Percentiles rank a stretch among this genome's conserved stretches.
These are phyloP conservation scores for Tonatia bakeri DNA, from an alignment of 2,113 vertebrate genomes.

Conservation along the genomic window DNA sequence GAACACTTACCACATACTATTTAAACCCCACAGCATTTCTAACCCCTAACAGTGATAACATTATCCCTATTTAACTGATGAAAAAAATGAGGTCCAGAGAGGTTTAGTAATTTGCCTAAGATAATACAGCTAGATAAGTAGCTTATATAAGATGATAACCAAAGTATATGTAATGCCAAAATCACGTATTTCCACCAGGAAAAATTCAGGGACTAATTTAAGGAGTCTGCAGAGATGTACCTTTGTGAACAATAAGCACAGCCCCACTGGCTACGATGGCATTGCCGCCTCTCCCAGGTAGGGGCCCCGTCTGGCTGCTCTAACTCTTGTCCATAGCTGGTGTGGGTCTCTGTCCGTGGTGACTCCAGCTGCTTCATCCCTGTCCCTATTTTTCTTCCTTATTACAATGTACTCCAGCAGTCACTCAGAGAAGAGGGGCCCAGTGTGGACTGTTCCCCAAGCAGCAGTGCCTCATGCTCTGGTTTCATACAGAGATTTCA, in stretches of 20 bases:
- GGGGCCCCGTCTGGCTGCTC: background rate
- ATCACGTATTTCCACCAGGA: background rate
- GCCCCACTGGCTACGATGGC: background rate
- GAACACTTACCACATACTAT: background rate
- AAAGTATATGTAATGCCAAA: background rate
- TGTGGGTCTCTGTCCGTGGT: background rate
- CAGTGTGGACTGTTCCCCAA: background rate
- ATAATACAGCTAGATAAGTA: background rate
- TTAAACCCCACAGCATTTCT: background rate
- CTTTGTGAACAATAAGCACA: background rate
- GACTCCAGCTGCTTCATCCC: background rate
- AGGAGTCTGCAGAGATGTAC: background rate
- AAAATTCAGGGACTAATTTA: background rate
- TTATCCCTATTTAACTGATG: background rate
- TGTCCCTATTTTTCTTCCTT: background rate
- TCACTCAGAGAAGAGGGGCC: background rate
- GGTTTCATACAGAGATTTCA: background rate
- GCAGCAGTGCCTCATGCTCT: background rate
- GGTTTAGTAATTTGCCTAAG: background rate
- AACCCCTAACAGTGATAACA: background rate
- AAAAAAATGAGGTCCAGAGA: background rate
- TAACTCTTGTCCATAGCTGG: background rate
- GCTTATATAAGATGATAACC: background rate
- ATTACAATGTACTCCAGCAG: background rate
- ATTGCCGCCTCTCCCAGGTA: background rate